Conservation (phyloP, 2,888 invertebrate species). For the Halictus ligatus region DNA sequence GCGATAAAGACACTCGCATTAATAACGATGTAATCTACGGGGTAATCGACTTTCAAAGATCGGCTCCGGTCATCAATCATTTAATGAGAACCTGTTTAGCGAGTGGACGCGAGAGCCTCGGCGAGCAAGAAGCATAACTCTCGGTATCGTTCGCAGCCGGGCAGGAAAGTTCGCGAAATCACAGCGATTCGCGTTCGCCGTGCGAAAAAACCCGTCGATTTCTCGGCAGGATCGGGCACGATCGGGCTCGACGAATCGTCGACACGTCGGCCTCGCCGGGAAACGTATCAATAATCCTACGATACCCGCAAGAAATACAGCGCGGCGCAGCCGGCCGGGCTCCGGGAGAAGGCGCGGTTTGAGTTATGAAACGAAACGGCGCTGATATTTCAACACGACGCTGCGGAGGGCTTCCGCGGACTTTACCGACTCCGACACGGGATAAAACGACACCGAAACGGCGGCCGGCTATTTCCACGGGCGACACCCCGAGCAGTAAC, state of each 20-base stretch:
- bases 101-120: not conserved
- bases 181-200: not conserved
- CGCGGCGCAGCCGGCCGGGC: not conserved
- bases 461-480: conserved; percentile 33
- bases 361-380: conserved; percentile 46
- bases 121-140: not conserved
- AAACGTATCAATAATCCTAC: conserved; percentile 26
- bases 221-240: not conserved
- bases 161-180: not conserved
- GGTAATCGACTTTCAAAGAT: conserved; percentile 8
- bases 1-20: conserved; percentile 4
- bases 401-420: conserved; percentile 20
- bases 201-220: not conserved
- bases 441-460: conserved; percentile 45
- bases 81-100: conserved; percentile 13
- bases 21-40: not conserved
- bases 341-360: conserved; percentile 9
- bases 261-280: not conserved
- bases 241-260: conserved; percentile 28
- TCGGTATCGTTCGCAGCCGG: not conserved
- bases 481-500: conserved; percentile 34
- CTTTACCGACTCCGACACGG: conserved; percentile 39
- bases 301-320: conserved; percentile 47
- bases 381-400: conserved; percentile 50
- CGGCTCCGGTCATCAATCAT: conserved; percentile 11